phyloP scores from a whole-genome alignment of 2,797 vertebrate genomes.

The Pitangus sulphuratus region DNA sequence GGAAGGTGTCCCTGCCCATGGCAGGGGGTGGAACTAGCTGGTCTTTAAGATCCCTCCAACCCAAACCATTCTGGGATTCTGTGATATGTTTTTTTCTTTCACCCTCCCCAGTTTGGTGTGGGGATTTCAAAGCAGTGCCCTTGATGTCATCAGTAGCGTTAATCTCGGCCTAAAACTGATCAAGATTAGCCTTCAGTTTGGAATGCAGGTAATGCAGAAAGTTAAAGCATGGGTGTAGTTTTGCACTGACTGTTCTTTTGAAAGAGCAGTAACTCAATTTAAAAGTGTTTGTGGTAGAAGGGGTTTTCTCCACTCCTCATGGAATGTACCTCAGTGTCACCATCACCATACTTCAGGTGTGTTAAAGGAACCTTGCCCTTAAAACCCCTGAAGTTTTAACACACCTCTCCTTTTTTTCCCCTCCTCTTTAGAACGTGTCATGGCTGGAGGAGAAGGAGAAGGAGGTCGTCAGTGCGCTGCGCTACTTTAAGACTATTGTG shows the following conservation, averaged over 20 bases:
- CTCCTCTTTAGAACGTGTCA: slow-evolving; percentile 85
- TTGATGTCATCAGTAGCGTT: background rate
- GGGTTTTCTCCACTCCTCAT: background rate
- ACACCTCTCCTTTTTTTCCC: background rate
- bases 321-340: background rate
- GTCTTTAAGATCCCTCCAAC: background rate
- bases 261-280: background rate
- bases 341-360: background rate
- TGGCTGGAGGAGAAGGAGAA: slow-evolving; percentile 97
- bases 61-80: background rate
- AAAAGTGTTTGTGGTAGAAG: background rate
- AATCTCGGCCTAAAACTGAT: background rate
- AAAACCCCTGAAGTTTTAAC: background rate
- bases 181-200: background rate
- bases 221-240: background rate
- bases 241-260: background rate
- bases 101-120: background rate
- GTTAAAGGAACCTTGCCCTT: background rate
- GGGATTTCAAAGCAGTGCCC: background rate
- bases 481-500: slow-evolving; percentile 98
- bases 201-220: background rate
- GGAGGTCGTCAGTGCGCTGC: slow-evolving; percentile 94
- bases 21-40: background rate
- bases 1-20: background rate
- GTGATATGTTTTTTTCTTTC: background rate